These are phyloP conservation scores for Buphagus erythrorhynchus DNA, from an alignment of 2,797 vertebrate genomes.

Conservation along the genomic window DNA sequence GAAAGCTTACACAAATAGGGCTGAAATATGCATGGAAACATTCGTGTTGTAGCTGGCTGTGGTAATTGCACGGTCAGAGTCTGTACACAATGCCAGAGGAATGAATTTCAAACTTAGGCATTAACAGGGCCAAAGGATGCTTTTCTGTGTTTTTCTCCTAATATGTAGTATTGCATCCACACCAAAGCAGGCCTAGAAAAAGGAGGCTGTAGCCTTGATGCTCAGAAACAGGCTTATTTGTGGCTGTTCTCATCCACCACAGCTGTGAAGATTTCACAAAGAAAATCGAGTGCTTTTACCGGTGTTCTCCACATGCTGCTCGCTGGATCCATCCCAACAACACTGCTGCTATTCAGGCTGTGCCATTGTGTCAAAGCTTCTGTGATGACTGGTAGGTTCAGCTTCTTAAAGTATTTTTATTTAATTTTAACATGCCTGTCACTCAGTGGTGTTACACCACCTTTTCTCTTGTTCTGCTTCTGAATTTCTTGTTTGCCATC, in stretches of 20 bases:
- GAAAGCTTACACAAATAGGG: conserved; percentile 55
- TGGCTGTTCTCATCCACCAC: conserved; percentile 20
- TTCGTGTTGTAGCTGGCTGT: conserved; percentile 36
- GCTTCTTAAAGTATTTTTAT: not conserved
- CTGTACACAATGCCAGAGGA: not conserved
- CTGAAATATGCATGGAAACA: conserved; percentile 56
- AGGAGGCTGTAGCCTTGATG: not conserved
- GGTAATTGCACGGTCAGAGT: not conserved
- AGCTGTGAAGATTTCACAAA: conserved; percentile 79
- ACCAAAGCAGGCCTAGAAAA: conserved; percentile 24
- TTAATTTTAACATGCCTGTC: not conserved
- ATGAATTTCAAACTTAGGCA: not conserved
- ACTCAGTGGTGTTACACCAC: not conserved
- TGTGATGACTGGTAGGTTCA: conserved; percentile 77
- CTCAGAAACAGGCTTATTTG: not conserved
- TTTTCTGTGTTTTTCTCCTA: not conserved
- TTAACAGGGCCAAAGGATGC: not conserved
- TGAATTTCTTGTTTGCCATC: not conserved
- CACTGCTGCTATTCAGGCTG: conserved; percentile 50
- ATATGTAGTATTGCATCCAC: not conserved
- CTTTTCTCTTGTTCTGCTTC: not conserved
- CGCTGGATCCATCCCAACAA: conserved; percentile 64
- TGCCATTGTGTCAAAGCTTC: conserved; percentile 74
- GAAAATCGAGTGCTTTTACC: conserved; percentile 79
- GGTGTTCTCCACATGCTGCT: conserved; percentile 72